These are phyloP conservation scores for Netelia melanura DNA, from an alignment of 2,888 invertebrate species.

Conservation along the genomic window DNA sequence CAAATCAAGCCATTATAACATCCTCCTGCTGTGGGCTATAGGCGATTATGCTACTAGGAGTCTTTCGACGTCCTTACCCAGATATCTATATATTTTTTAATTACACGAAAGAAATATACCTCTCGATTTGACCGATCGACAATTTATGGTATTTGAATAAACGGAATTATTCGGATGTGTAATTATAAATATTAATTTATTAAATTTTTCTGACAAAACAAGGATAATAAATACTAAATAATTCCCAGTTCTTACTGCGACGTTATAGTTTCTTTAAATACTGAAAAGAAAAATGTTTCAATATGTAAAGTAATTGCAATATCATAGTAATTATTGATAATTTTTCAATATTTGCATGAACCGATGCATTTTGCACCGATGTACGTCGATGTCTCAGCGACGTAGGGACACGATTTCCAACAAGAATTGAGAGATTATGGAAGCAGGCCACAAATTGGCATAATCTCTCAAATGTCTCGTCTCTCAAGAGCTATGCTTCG, in stretches of 20 bases:
- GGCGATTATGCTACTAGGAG: neutral
- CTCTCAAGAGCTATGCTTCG: conserved; percentile 73
- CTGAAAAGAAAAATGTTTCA: too few species aligned
- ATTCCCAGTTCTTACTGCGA: too few species aligned
- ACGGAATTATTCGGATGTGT: neutral
- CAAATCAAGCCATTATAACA: conserved; percentile 80
- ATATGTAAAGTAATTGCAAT: too few species aligned
- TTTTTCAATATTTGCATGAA: too few species aligned
- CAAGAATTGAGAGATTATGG: neutral
- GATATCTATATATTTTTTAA: neutral
- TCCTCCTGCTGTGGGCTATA: neutral
- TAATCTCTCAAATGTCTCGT: conserved; percentile 83
- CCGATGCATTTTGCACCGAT: too few species aligned
- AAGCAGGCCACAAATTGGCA: conserved; percentile 77
- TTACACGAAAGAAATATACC: neutral
- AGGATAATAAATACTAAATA: neutral
- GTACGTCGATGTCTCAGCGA: too few species aligned
- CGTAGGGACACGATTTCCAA: neutral
- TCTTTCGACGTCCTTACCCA: too few species aligned
- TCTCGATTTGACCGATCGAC: neutral
- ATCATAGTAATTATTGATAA: too few species aligned
- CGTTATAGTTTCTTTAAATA: too few species aligned
- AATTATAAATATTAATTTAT: neutral
- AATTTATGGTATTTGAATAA: neutral
- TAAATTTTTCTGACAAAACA: neutral